These are phyloP conservation scores for Oedothorax gibbosus DNA, from an alignment of 1,140 invertebrate species.

Conservation along the genomic window DNA sequence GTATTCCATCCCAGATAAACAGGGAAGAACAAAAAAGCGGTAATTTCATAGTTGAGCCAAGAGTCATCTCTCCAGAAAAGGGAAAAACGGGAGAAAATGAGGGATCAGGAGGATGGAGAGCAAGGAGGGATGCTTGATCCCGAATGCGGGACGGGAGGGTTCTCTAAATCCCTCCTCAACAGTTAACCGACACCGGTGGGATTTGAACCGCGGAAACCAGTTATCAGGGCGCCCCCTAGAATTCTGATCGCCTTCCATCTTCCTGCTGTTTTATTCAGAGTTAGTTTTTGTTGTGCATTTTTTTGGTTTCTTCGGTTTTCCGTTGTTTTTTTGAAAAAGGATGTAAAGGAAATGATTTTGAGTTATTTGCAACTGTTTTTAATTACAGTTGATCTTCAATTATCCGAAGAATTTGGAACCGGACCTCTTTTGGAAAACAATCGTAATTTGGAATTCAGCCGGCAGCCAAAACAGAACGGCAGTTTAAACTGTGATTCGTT, in stretches of 20 bases:
- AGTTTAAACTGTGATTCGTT: too few species aligned
- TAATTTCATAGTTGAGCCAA: conserved; percentile 27
- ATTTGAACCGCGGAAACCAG: conserved; percentile 38
- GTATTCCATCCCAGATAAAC: background rate
- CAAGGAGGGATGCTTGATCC: conserved; percentile 11
- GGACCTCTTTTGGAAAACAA: too few species aligned
- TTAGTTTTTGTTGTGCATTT: background rate
- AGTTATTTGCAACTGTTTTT: too few species aligned
- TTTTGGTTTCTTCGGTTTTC: too few species aligned
- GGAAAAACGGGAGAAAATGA: background rate
- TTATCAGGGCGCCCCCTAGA: conserved; percentile 40
- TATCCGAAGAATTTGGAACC: too few species aligned
- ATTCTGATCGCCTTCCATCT: conserved; percentile 38
- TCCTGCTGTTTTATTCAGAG: conserved; percentile 42
- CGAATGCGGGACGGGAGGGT: conserved; percentile 30
- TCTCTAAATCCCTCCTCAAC: conserved; percentile 51
- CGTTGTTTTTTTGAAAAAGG: too few species aligned
- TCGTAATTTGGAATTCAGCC: too few species aligned
- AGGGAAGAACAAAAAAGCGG: conserved; percentile 11
- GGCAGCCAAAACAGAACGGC: too few species aligned
- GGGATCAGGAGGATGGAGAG: background rate
- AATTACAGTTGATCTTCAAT: too few species aligned
- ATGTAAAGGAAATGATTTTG: too few species aligned
- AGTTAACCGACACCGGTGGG: conserved; percentile 44
- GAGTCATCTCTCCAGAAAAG: background rate